Conservation (phyloP, 2,113 vertebrate genomes). For the Montifringilla adamsi region DNA sequence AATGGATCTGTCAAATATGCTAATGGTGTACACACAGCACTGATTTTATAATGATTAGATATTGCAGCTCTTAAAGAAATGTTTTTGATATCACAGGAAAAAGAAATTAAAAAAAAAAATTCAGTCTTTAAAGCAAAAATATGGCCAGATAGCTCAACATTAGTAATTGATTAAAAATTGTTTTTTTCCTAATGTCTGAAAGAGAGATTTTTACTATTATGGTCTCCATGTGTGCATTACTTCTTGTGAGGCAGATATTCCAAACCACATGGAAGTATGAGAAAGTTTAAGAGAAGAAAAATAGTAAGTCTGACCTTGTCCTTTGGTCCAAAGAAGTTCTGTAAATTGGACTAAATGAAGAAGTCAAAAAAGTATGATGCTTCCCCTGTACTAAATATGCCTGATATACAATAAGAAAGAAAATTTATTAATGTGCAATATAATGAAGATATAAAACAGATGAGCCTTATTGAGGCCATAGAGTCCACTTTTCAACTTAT, state of each 20-base stretch:
- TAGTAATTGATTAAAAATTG: neutral
- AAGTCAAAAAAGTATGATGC: neutral
- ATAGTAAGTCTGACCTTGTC: neutral
- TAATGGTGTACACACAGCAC: neutral
- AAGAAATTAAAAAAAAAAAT: too few species aligned
- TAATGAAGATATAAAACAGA: neutral
- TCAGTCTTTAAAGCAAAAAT: neutral
- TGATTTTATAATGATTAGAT: neutral
- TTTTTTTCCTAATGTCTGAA: neutral
- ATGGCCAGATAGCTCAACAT: neutral
- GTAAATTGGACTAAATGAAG: neutral
- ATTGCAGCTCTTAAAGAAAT: neutral
- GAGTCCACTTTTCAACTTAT: neutral
- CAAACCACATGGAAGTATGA: neutral
- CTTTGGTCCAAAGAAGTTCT: neutral
- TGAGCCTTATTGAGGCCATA: neutral
- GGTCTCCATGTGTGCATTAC: neutral
- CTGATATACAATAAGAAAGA: neutral
- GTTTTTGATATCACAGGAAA: neutral
- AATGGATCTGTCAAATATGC: neutral
- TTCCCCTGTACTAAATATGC: neutral
- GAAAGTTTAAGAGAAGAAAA: neutral
- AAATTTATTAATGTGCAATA: neutral
- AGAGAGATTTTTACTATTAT: neutral
- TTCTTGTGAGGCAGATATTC: neutral